Conservation (phyloP, 92 coral and sea anemone species). For the Actinernus sp. region DNA sequence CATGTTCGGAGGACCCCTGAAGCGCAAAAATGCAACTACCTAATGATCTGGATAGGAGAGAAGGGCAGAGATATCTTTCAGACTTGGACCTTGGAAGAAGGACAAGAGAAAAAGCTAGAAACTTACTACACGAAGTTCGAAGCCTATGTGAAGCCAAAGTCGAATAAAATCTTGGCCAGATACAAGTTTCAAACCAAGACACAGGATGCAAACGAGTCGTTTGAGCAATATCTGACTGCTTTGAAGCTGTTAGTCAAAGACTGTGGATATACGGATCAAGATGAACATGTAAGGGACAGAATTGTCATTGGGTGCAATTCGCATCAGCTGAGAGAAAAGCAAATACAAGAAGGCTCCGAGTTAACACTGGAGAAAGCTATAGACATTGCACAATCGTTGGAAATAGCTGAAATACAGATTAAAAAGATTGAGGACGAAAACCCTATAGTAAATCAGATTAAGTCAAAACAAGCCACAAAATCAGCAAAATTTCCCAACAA, state of each 20-base stretch:
- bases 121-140: neutral
- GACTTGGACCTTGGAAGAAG: no score
- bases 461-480: neutral
- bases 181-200: constrained; percentile 1
- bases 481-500: neutral
- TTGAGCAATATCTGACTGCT: constrained; percentile 19
- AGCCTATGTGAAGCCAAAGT: neutral
- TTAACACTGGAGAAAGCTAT: constrained; percentile 49
- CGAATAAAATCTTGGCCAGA: neutral
- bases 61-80: no score
- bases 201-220: constrained; percentile 9
- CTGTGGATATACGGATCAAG: constrained; percentile 29
- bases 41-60: no score
- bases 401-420: constrained; percentile 23
- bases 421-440: constrained; percentile 25
- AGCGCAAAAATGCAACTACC: no score
- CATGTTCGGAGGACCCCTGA: no score
- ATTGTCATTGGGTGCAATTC: constrained; percentile 35
- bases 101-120: no score
- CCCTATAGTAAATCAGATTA: neutral
- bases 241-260: constrained; percentile 31
- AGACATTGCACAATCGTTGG: constrained; percentile 28
- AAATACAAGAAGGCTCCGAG: constrained; percentile 45
- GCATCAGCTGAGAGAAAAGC: constrained; percentile 38
- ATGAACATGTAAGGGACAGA: constrained; percentile 45